Conservation (phyloP, 2,113 vertebrate species). For the Procapra przewalskii region DNA sequence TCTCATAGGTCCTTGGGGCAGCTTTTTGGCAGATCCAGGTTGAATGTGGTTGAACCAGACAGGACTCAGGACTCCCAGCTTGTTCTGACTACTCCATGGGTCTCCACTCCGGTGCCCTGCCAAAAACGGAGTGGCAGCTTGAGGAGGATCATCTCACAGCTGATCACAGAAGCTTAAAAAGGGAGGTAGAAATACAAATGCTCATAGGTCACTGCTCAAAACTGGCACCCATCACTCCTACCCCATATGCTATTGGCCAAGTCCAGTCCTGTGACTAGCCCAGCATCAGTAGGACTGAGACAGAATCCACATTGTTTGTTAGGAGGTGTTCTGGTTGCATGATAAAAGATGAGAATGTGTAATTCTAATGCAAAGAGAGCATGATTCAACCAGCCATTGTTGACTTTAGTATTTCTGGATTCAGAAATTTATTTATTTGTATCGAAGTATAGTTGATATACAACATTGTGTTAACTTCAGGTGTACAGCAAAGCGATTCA, state of each 20-base stretch:
- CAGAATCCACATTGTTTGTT: not conserved
- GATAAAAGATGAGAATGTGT: not conserved
- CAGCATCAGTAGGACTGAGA: not conserved
- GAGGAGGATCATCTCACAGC: not conserved
- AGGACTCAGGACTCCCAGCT: not conserved
- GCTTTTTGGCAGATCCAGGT: not conserved
- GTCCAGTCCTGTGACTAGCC: not conserved
- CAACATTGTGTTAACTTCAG: not conserved
- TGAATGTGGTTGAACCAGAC: not conserved
- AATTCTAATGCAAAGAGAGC: not conserved
- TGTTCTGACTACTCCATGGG: not conserved
- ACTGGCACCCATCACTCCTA: not conserved
- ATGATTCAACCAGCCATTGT: not conserved
- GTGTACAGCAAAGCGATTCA: not conserved
- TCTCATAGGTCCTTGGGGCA: not conserved
- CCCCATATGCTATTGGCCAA: not conserved
- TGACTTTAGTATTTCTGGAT: not conserved
- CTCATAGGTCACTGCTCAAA: not conserved
- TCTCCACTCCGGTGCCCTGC: not conserved
- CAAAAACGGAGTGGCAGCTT: not conserved
- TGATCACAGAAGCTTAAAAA: not conserved
- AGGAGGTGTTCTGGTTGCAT: not conserved
- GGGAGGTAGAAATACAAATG: not conserved
- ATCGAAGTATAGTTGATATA: not conserved
- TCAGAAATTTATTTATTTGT: not conserved